phyloP scores from a whole-genome alignment of 2,113 vertebrate species.

The Oreotrochilus melanogaster region DNA sequence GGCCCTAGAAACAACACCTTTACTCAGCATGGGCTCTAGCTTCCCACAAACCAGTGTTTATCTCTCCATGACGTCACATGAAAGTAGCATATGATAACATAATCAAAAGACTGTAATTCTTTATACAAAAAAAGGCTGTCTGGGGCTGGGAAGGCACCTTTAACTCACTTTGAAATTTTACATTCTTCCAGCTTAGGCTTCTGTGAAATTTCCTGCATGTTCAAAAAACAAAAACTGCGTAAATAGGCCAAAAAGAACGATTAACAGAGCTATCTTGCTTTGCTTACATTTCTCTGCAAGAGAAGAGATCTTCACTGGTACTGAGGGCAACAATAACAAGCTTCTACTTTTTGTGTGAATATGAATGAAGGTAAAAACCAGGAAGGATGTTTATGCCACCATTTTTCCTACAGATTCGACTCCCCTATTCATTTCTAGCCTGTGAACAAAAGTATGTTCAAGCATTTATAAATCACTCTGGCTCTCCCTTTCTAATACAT shows the following conservation, averaged over 20 bases:
- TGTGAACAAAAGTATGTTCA: neutral
- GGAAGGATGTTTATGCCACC: neutral
- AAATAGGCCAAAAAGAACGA: neutral
- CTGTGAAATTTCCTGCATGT: neutral
- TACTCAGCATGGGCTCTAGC: neutral
- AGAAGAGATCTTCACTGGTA: neutral
- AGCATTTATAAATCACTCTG: neutral
- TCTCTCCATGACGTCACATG: neutral
- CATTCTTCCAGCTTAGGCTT: neutral
- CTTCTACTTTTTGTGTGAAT: neutral
- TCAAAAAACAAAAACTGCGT: neutral
- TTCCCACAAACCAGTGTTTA: neutral
- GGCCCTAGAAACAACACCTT: neutral
- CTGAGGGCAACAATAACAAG: neutral
- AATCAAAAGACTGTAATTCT: neutral
- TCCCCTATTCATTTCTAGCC: neutral
- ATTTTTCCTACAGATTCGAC: neutral
- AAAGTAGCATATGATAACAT: neutral
- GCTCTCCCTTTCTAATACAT: too few species aligned
- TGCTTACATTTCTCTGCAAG: neutral
- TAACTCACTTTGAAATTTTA: neutral
- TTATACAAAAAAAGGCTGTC: neutral
- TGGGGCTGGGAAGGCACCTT: neutral
- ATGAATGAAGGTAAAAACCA: neutral
- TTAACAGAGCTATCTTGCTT: neutral